A percentile compares a stretch with the other conserved stretches of the same genome.
These are phyloP conservation scores for Xerus rutilus DNA, from an alignment of 2,797 vertebrate genomes.

Conservation along the genomic window DNA sequence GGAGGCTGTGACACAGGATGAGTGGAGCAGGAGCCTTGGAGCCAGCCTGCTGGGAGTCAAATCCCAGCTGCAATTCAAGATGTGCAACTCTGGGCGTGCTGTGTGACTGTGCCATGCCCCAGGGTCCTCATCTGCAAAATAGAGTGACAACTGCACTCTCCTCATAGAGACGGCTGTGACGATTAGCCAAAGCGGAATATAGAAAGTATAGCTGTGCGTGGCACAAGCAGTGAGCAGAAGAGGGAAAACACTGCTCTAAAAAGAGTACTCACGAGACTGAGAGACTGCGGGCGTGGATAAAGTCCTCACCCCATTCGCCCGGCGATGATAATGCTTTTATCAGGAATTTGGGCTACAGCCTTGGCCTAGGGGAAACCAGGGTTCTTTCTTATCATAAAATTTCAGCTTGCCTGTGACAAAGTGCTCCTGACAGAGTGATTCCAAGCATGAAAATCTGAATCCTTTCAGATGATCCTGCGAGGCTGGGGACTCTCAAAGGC, in stretches of 20 bases:
- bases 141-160: not conserved
- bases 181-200: not conserved
- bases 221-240: not conserved
- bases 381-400: not conserved
- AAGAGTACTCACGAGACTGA: not conserved
- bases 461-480: not conserved
- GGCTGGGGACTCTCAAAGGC: not conserved
- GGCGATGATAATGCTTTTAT: not conserved
- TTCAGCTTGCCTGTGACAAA: not conserved
- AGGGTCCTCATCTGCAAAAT: not conserved
- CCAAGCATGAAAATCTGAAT: slow-evolving; percentile 26
- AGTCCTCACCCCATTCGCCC: not conserved
- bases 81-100: not conserved
- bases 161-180: not conserved
- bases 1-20: not conserved
- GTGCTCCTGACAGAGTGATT: not conserved
- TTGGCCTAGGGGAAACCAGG: not conserved
- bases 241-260: not conserved
- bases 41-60: not conserved
- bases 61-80: not conserved
- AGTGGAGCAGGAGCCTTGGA: not conserved
- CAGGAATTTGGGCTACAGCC: not conserved
- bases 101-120: not conserved
- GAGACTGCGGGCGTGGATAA: not conserved
- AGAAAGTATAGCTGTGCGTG: not conserved